Conservation (phyloP, 30 jellyfish, hydroid and myxozoan genomes). For the Turritopsis dohrnii region DNA sequence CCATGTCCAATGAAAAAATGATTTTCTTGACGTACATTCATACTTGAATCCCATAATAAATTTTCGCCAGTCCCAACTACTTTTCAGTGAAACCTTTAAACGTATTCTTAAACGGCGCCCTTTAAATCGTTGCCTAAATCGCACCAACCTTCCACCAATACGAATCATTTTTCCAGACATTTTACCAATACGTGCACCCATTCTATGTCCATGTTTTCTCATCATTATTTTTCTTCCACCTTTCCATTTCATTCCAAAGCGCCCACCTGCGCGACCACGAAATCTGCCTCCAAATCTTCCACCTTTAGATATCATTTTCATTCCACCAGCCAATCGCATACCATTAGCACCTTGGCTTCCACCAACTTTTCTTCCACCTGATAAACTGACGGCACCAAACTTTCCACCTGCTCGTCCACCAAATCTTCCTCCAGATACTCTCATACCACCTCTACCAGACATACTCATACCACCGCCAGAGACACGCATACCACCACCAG, state of each 20-base stretch:
- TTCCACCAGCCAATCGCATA: constrained; percentile 1
- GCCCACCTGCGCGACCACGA: constrained; percentile 21
- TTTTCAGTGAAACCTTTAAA: constrained; percentile 43
- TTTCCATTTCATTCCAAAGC: constrained; percentile 29
- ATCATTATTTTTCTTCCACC: constrained; percentile 20
- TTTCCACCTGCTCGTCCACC: constrained; percentile 18
- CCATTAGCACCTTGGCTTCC: neutral
- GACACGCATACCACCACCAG: neutral
- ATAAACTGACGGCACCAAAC: neutral
- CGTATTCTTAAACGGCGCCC: constrained; percentile 47
- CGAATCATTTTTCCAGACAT: constrained; percentile 15
- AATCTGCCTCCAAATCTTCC: constrained; percentile 14
- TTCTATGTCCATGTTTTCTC: constrained; percentile 9
- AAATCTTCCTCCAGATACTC: neutral
- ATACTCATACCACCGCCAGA: constrained; percentile 2
- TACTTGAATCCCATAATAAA: constrained; percentile 71
- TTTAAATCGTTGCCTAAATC: constrained; percentile 3
- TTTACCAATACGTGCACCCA: neutral
- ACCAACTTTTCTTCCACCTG: constrained; percentile 5
- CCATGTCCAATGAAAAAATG: too few relatives aligned
- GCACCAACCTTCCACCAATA: constrained; percentile 31
- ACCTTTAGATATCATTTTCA: neutral
- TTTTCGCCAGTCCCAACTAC: constrained; percentile 89
- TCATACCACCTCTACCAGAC: constrained; percentile 4
- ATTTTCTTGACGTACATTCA: constrained; percentile 91